Evolutionary conservation across 2,797 vertebrate species (phyloP).

Genomic region (Pachyuromys duprasi): DNA sequence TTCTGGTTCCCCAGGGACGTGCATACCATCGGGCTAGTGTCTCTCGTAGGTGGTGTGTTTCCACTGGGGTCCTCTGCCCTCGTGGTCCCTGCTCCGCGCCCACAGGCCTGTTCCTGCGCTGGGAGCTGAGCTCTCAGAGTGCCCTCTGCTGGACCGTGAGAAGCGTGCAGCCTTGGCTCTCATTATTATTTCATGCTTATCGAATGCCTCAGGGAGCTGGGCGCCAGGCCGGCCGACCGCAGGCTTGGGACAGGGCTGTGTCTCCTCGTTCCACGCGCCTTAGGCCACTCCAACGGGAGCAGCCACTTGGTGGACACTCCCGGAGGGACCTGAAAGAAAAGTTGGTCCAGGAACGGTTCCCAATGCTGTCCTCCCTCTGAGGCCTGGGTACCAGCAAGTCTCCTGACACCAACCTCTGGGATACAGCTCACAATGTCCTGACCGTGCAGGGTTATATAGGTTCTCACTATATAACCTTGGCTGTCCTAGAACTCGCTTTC

Average conservation of each 20-base stretch:
- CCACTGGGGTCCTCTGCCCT: neutral
- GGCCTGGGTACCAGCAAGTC: neutral
- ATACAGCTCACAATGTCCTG: neutral
- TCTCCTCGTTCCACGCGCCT: neutral
- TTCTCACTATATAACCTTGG: neutral
- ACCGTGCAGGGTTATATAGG: neutral
- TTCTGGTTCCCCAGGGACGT: neutral
- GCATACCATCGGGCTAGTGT: neutral
- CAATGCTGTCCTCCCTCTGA: neutral
- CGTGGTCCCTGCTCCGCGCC: neutral
- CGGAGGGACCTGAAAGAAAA: neutral
- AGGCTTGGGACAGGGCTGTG: neutral
- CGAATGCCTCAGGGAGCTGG: slow-evolving; percentile 7
- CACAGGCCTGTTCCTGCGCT: neutral
- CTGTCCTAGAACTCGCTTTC: neutral
- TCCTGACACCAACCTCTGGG: neutral
- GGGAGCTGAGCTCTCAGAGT: neutral
- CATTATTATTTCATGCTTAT: slow-evolving; percentile 70
- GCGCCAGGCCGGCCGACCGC: slow-evolving; percentile 45
- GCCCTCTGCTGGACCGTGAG: slow-evolving; percentile 75
- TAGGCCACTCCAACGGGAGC: neutral
- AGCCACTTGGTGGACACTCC: slow-evolving; percentile 20
- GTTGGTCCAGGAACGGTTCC: neutral
- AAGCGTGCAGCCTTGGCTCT: slow-evolving; percentile 14
- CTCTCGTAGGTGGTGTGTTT: neutral